A percentile compares a stretch with the other conserved stretches of the same genome.
phyloP scores from a whole-genome alignment of 2,113 vertebrate species.

The Cottus gobio region DNA sequence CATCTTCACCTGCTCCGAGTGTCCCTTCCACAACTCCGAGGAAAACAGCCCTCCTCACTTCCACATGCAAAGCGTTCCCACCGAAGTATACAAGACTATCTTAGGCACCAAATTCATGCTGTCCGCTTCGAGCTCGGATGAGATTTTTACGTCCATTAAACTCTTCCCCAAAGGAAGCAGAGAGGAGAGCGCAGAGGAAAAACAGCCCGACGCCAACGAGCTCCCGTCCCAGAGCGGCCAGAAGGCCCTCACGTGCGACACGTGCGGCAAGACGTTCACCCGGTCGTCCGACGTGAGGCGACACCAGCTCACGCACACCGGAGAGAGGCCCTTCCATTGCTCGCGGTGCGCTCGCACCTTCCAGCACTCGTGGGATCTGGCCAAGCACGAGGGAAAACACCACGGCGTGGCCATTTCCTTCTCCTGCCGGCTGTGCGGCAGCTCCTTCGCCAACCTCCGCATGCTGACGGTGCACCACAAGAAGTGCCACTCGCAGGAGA shows the following conservation, averaged over 20 bases:
- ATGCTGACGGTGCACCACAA: constrained; percentile 76
- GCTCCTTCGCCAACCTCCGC: constrained; percentile 75
- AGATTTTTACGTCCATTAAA: constrained; percentile 79
- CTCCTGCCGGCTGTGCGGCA: constrained; percentile 70
- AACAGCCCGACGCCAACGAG: neutral
- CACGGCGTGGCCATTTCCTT: constrained; percentile 77
- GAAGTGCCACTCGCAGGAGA: constrained; percentile 60
- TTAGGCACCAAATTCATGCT: constrained; percentile 46
- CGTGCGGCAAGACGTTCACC: constrained; percentile 87
- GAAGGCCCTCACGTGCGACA: constrained; percentile 72
- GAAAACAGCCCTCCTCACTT: constrained; percentile 70
- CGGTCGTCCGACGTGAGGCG: constrained; percentile 88
- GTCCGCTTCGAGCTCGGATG: constrained; percentile 62
- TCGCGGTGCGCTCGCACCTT: constrained; percentile 81
- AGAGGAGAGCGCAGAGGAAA: neutral
- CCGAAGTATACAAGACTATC: constrained; percentile 60
- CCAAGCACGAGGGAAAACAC: constrained; percentile 78
- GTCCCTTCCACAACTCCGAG: constrained; percentile 64
- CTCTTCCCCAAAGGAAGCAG: constrained; percentile 58
- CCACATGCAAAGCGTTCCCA: constrained; percentile 70
- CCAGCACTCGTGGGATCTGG: constrained; percentile 84
- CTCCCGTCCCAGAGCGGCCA: constrained; percentile 2
- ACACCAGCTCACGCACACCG: constrained; percentile 85
- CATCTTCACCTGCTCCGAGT: constrained; percentile 76
- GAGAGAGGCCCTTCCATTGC: constrained; percentile 81